A percentile compares a stretch with the other conserved stretches of the same genome.
Evolutionary conservation across 1,140 invertebrate species (phyloP).

Genomic region (Andrena cerasifolii): DNA sequence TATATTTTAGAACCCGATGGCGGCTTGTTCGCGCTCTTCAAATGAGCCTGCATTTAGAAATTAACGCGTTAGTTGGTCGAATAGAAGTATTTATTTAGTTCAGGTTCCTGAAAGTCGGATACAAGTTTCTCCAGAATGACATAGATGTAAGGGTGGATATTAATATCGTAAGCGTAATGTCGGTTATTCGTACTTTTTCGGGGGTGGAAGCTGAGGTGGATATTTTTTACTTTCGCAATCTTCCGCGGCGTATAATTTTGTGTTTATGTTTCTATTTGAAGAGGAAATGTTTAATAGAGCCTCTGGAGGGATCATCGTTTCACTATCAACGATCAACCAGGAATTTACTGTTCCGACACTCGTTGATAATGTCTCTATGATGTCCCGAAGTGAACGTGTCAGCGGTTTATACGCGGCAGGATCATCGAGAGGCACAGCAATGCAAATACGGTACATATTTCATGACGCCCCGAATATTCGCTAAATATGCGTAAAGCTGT

Average conservation of each 20-base stretch:
- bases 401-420: constrained; percentile 37
- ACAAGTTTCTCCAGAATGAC: no score
- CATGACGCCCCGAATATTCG: constrained; percentile 41
- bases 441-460: constrained; percentile 49
- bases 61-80: no score
- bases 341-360: constrained; percentile 1
- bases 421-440: constrained; percentile 23
- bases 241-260: background rate
- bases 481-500: constrained; percentile 52
- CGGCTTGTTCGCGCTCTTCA: background rate
- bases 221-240: background rate
- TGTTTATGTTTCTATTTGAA: background rate
- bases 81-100: no score
- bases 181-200: no score
- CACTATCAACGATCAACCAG: background rate
- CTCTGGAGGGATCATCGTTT: no score
- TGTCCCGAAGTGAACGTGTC: constrained; percentile 22
- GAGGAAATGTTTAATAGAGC: no score
- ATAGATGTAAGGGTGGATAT: no score
- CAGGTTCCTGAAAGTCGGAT: no score
- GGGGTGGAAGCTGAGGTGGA: no score
- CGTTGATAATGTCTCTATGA: constrained; percentile 16
- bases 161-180: no score
- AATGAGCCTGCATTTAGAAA: no score
- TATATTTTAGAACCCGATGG: constrained; percentile 15